These are phyloP conservation scores for Passerculus sandwichensis DNA, from an alignment of 2,797 vertebrate species.

Conservation along the genomic window DNA sequence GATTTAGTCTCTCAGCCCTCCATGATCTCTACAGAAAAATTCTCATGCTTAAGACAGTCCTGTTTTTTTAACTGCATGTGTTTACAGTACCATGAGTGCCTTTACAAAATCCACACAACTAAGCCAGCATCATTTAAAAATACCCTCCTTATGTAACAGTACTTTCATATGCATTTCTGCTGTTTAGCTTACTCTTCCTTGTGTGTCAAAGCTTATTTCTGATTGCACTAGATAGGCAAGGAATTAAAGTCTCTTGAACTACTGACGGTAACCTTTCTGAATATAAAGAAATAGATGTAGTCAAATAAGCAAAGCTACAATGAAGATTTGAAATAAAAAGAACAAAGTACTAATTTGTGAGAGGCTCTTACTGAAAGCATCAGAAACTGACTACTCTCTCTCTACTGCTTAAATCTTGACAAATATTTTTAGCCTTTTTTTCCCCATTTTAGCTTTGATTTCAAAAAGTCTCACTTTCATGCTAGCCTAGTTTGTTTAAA, in stretches of 20 bases:
- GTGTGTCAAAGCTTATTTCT: background rate
- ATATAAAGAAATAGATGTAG: background rate
- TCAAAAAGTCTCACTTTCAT: background rate
- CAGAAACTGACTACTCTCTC: background rate
- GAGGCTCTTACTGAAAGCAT: background rate
- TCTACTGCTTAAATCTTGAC: background rate
- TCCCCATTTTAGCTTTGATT: background rate
- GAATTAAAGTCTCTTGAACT: background rate
- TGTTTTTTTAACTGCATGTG: background rate
- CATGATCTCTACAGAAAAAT: background rate
- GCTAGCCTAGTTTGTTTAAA: background rate
- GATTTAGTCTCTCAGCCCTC: background rate
- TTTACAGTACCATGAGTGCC: background rate
- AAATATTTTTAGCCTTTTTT: background rate
- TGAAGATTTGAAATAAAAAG: background rate
- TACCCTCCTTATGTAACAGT: conserved; percentile 13
- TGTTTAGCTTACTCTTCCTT: background rate
- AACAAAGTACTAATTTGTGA: background rate
- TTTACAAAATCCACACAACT: conserved; percentile 1
- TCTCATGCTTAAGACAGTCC: background rate
- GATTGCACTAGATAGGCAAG: background rate
- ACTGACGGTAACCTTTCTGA: background rate
- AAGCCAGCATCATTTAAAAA: background rate
- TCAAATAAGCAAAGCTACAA: background rate
- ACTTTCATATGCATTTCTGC: conserved; percentile 8